Evolutionary conservation across 2,113 vertebrate genomes (phyloP).

Genomic region (Perca flavescens): DNA sequence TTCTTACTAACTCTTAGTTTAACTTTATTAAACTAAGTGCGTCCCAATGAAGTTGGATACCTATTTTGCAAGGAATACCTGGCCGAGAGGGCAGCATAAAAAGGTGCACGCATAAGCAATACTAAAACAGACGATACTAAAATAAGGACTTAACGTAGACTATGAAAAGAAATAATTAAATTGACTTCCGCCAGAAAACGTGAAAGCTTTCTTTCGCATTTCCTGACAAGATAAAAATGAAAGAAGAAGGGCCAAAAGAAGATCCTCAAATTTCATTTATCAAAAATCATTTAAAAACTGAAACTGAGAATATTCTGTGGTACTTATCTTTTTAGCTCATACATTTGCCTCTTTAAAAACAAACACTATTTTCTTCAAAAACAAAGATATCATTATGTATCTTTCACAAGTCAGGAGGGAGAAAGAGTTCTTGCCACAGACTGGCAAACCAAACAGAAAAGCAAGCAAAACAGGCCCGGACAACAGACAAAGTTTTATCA

Average conservation of each 20-base stretch:
- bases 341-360: conserved; percentile 43
- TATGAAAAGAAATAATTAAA: background rate
- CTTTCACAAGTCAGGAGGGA: conserved; percentile 59
- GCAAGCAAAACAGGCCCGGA: conserved; percentile 70
- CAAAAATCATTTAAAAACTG: conserved; percentile 34
- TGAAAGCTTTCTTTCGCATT: background rate
- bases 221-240: background rate
- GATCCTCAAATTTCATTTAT: conserved; percentile 10
- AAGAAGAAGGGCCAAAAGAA: background rate
- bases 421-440: conserved; percentile 64
- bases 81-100: background rate
- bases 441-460: conserved; percentile 75
- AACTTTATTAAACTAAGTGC: background rate
- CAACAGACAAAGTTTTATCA: conserved; percentile 78
- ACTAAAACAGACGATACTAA: background rate
- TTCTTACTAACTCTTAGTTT: background rate
- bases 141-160: background rate
- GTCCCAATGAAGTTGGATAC: too few species aligned
- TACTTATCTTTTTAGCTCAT: background rate
- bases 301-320: conserved; percentile 33
- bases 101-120: background rate
- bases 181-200: background rate
- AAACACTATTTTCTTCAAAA: conserved; percentile 46
- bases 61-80: background rate
- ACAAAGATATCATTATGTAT: conserved; percentile 62